phyloP scores from a whole-genome alignment of 2,888 invertebrate species.

The Epirrhoe alternata region DNA sequence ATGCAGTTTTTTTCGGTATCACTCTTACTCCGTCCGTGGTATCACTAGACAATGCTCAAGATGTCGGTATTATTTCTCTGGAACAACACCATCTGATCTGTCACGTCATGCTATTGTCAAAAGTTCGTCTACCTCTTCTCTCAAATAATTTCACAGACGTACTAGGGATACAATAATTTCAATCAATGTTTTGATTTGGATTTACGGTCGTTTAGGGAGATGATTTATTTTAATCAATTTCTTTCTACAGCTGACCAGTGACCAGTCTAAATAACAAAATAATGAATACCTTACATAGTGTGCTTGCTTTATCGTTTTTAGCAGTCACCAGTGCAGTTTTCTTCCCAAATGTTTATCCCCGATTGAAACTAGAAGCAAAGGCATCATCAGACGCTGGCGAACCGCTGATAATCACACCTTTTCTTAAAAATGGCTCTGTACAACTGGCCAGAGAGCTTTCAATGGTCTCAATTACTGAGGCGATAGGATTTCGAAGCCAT shows the following conservation, averaged over 20 bases:
- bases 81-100: background rate
- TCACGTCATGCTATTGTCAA: background rate
- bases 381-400: constrained; percentile 56
- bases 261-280: background rate
- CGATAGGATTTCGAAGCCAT: constrained; percentile 79
- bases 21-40: no score
- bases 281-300: constrained; percentile 10
- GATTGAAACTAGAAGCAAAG: constrained; percentile 59
- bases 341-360: constrained; percentile 63
- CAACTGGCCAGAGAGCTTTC: constrained; percentile 75
- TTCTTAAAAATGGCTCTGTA: constrained; percentile 79
- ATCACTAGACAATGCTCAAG: no score
- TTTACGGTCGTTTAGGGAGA: no score
- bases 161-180: background rate
- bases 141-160: no score
- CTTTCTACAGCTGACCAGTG: background rate
- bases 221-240: background rate
- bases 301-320: constrained; percentile 5
- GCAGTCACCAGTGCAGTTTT: constrained; percentile 9
- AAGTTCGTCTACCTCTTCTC: background rate
- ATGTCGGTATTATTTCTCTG: no score
- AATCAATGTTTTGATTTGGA: background rate
- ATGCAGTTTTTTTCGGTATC: no score
- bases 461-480: constrained; percentile 63
- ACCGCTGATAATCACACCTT: constrained; percentile 86